Base-by-base conservation (phyloP, 1,140 invertebrate species). In the Pogonus chalceus region DNA sequence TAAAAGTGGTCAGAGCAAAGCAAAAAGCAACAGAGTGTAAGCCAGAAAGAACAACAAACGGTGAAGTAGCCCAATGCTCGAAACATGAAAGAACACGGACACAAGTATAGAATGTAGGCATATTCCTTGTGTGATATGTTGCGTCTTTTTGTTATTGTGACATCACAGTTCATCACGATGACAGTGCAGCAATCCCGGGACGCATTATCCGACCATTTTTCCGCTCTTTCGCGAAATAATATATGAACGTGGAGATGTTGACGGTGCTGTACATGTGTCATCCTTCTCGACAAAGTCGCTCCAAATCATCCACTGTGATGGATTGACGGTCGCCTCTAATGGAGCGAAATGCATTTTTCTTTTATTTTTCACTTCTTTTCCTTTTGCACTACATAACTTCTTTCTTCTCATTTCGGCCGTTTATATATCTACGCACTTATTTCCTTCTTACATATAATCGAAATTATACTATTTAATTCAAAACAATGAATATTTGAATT, bases 141-240 rank as follows among this genome's bases (percentile, higher is more conserved):
- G 18, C 7, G 7, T 43, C 18, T 43, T 43, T 43, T 43, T 43
- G 37, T 43, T 43, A 43, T 43, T 43, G 37, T 43, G 37, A 43
- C 37, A 43, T 43, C 37, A 43, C 37, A 43, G 37, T 43, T 43
- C 37, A 43, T 43, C 37, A 43, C 9, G 18, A 43, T 43, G 37
- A 43, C 37, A 43, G 37, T 43, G 18, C 9, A 18, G 18, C 37
- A 18, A 43, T 9, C 37, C 37, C 18, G 9, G 18, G 18, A 12
- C 37, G 18, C 18, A 43, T 43, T 43, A 43, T 43, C 37, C 37
- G 3, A 10, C 18, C 37, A 43, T 43, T 43, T 43, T 43, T 43
- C 37, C 7, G 9, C 37, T 7, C 37, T 9, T 7, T 16, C 4
- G 9, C 9, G 37, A 43, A 43, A 43, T 10, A 43, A 43, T 43